These are phyloP conservation scores for Myotis daubentonii DNA, from an alignment of 2,797 vertebrate genomes.

Conservation along the genomic window DNA sequence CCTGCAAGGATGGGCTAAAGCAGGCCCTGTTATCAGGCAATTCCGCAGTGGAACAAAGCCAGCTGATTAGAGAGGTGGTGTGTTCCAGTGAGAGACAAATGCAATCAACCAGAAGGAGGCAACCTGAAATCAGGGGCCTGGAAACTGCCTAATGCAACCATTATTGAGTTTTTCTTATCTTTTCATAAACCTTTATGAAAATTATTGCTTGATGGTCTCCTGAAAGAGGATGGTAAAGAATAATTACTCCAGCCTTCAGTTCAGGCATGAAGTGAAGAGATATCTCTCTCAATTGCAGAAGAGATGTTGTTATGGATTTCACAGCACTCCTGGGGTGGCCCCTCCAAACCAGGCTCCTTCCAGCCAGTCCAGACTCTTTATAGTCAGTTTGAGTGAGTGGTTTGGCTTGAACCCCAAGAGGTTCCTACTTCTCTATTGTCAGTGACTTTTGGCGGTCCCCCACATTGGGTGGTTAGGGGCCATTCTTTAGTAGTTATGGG, in stretches of 20 bases:
- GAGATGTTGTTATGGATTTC: not conserved
- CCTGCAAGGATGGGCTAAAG: not conserved
- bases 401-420: not conserved
- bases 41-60: not conserved
- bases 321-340: not conserved
- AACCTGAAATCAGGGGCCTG: not conserved
- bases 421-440: not conserved
- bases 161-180: not conserved
- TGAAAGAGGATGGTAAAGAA: not conserved
- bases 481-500: not conserved
- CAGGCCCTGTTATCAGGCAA: not conserved
- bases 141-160: not conserved
- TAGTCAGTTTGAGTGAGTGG: not conserved
- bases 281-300: not conserved
- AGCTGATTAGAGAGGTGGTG: not conserved
- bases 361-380: not conserved
- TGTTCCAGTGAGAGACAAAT: not conserved
- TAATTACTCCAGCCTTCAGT: not conserved
- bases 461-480: no score
- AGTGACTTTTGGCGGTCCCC: not conserved
- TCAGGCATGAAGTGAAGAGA: not conserved
- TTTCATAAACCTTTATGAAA: slow-evolving; percentile 15
- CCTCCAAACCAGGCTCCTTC: not conserved
- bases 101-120: not conserved
- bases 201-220: not conserved